These are phyloP conservation scores for Erynnis tages DNA, from an alignment of 2,888 invertebrate species.

Conservation along the genomic window DNA sequence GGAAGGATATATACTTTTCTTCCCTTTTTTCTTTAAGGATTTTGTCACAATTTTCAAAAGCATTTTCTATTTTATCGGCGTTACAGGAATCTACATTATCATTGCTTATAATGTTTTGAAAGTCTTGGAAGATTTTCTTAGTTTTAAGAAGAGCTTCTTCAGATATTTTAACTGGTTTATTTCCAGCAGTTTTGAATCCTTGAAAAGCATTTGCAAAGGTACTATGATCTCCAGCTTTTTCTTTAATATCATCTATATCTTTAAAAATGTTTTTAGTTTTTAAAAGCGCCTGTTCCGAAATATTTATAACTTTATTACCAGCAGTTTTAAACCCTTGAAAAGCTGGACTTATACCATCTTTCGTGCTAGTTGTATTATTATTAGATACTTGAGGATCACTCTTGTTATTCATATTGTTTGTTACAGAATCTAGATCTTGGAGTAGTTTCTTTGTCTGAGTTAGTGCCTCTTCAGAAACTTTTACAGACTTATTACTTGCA, in stretches of 20 bases:
- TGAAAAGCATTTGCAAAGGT: background rate
- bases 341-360: background rate
- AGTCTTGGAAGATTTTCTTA: slow-evolving; percentile 4
- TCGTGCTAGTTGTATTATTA: background rate
- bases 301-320: slow-evolving; percentile 40
- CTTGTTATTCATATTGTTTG: background rate
- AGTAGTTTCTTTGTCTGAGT: slow-evolving; percentile 39
- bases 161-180: background rate
- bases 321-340: slow-evolving; percentile 37
- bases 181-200: slow-evolving; percentile 46
- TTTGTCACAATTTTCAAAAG: slow-evolving; percentile 43
- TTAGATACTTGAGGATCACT: no score
- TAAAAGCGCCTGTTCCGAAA: slow-evolving; percentile 47
- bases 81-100: slow-evolving; percentile 47
- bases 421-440: slow-evolving; percentile 26
- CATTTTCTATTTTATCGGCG: slow-evolving; percentile 27
- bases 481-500: slow-evolving; percentile 50
- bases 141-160: slow-evolving; percentile 1
- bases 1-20: background rate
- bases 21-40: background rate
- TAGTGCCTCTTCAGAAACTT: slow-evolving; percentile 41
- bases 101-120: slow-evolving; percentile 32
- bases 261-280: slow-evolving; percentile 31
- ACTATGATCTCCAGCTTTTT: background rate
- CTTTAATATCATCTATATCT: background rate